Percentiles rank a stretch among this genome's conserved stretches.
phyloP scores from a whole-genome alignment of 2,113 vertebrate genomes.

The Melospiza melodia region DNA sequence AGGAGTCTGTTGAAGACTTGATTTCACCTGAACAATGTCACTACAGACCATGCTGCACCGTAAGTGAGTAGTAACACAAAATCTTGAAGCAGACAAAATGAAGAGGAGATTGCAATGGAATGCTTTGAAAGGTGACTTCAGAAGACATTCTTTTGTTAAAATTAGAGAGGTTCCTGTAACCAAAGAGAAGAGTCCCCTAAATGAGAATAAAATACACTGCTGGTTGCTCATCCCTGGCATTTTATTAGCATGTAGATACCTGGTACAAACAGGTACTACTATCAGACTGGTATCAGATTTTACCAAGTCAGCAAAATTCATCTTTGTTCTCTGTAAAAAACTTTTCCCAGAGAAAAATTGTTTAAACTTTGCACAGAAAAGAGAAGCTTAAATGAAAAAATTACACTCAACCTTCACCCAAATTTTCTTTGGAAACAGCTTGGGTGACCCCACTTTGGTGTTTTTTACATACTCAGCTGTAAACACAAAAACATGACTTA shows the following conservation, averaged over 20 bases:
- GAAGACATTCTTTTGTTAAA: not conserved
- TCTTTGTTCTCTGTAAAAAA: not conserved
- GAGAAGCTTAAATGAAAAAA: not conserved
- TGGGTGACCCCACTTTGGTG: not conserved
- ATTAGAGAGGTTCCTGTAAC: not conserved
- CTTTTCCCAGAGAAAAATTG: not conserved
- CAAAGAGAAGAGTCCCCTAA: not conserved
- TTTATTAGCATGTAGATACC: not conserved
- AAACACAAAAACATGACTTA: not conserved
- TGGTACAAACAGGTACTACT: not conserved
- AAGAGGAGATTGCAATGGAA: not conserved
- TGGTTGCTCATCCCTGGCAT: not conserved
- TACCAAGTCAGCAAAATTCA: not conserved
- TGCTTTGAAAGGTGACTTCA: not conserved
- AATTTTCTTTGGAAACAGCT: not conserved
- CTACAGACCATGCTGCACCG: rapidly evolving
- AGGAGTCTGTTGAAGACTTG: not conserved
- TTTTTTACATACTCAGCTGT: not conserved
- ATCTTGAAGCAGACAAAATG: not conserved
- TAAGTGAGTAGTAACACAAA: not conserved
- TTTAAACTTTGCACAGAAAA: not conserved
- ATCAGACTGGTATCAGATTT: not conserved
- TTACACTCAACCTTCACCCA: not conserved
- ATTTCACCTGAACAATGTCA: not conserved
- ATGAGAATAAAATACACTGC: not conserved